Base-by-base conservation (phyloP, 2,113 vertebrate species). In the Casuarius casuarius region DNA sequence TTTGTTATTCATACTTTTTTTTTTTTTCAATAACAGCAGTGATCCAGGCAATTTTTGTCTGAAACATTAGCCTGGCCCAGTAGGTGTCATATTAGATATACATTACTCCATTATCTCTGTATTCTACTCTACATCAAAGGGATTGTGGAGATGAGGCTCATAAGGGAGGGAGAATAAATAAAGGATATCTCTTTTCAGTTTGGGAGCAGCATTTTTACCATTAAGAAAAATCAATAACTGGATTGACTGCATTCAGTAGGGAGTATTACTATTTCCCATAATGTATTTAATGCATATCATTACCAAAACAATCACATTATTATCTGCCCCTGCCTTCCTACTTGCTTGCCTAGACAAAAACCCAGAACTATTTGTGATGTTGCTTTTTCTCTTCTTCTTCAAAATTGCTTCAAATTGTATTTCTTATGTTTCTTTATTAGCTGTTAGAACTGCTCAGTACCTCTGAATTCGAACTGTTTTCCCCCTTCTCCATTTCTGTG, bases 191-290 rank as follows among this genome's bases (percentile, higher is more conserved):
- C 95, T 95, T 96, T 97, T 98, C 98, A 82, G 75, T 92, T 98
- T 98, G 97, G 94, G 89, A 98, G 94, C 83, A 96, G 96, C 33
- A 90, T 98, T 99, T 98, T 98, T 98, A 98, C 97, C 98, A 98
- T 99, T 98, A 99, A 98, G 98, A 97, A 98, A 98, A 99, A 99
- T 99, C 98, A 98, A 99, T 99, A 99, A 98, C 98, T 97, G 97
- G 97, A 98, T 98, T 98, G 97, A 97, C 97, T 98, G 97, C 96
- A 86, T 98, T 98, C 98, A 98, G 98, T 98, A 96, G 97, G 96
- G 97, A 98, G 97, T 96, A 98, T 98, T 98, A 98, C 98, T 97
- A 97, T 98, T 98, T 98, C 97, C 98, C 92, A 96, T 98, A 99
- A 99, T 98, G 98, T 98, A 98, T 97, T 98, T 98, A 98, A 99